These are phyloP conservation scores for Thunnus maccoyii DNA, from an alignment of 2,113 vertebrate genomes.

Conservation along the genomic window DNA sequence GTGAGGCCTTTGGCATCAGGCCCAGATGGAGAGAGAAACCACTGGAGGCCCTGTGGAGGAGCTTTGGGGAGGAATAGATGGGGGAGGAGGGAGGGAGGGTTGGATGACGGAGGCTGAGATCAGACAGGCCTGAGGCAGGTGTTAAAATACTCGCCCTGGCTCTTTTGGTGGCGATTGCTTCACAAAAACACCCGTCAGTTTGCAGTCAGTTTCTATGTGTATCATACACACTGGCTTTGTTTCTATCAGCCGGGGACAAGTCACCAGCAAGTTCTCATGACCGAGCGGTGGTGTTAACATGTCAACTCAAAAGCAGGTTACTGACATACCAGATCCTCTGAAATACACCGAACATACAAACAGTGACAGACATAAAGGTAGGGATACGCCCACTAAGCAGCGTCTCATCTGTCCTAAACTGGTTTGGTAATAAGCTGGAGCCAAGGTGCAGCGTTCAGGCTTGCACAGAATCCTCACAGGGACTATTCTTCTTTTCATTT, in stretches of 20 bases:
- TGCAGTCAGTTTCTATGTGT: conserved; percentile 26
- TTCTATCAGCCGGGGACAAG: background rate
- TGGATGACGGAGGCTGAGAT: conserved; percentile 73
- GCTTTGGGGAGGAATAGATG: conserved; percentile 25
- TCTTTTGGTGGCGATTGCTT: conserved; percentile 81
- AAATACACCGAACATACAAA: background rate
- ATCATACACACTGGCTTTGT: background rate
- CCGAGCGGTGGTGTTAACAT: background rate
- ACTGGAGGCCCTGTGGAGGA: conserved; percentile 76
- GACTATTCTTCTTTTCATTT: background rate
- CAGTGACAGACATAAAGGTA: background rate
- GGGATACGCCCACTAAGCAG: background rate
- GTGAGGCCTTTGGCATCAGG: conserved; percentile 82
- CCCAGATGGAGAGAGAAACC: conserved; percentile 83
- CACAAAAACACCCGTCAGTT: conserved; percentile 83
- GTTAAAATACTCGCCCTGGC: conserved; percentile 87
- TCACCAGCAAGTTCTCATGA: background rate
- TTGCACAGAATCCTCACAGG: background rate
- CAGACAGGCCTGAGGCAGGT: conserved; percentile 86
- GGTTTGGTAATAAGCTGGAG: background rate
- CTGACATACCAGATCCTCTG: no score
- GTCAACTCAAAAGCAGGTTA: background rate
- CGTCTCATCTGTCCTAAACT: background rate
- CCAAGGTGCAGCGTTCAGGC: background rate
- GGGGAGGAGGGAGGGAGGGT: conserved; percentile 1